Evolutionary conservation across 2,888 invertebrate genomes (phyloP).

Genomic region (Andrena bucephala): DNA sequence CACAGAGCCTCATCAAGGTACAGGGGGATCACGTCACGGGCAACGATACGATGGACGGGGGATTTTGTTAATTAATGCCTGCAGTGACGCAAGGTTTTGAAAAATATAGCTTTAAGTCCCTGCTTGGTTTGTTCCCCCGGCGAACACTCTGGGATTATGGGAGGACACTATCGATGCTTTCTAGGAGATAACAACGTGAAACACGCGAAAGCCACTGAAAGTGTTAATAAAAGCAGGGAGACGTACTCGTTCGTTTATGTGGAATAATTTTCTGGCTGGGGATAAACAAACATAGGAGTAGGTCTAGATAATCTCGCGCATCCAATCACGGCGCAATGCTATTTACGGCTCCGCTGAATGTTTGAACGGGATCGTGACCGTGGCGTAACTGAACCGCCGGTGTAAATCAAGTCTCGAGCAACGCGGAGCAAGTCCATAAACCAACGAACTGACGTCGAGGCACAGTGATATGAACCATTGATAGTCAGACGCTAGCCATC

Average conservation of each 20-base stretch:
- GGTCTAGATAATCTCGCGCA: too few relatives aligned
- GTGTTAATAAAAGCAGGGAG: not conserved
- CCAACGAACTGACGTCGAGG: not conserved
- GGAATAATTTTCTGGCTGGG: slow-evolving; percentile 16
- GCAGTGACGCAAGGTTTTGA: too few relatives aligned
- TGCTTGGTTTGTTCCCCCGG: too few relatives aligned
- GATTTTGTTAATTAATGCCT: not conserved
- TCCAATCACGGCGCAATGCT: slow-evolving; percentile 25
- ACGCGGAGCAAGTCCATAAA: slow-evolving; percentile 18
- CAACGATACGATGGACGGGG: too few relatives aligned
- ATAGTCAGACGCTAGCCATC: slow-evolving; percentile 6
- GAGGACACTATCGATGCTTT: not conserved
- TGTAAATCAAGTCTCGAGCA: slow-evolving; percentile 42
- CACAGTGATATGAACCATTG: not conserved
- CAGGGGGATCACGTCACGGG: not conserved
- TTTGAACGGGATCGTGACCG: slow-evolving; percentile 33
- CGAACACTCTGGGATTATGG: too few relatives aligned
- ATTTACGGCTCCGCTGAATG: slow-evolving; percentile 39
- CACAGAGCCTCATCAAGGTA: not conserved
- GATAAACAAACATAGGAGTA: slow-evolving; percentile 24
- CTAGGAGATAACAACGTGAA: too few relatives aligned
- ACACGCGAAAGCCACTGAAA: too few relatives aligned
- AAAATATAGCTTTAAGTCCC: too few relatives aligned
- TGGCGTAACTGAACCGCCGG: not conserved
- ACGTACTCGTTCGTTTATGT: slow-evolving; percentile 17